These are phyloP conservation scores for Acrocera orbiculus DNA, from an alignment of 2,888 invertebrate genomes.

Conservation along the genomic window DNA sequence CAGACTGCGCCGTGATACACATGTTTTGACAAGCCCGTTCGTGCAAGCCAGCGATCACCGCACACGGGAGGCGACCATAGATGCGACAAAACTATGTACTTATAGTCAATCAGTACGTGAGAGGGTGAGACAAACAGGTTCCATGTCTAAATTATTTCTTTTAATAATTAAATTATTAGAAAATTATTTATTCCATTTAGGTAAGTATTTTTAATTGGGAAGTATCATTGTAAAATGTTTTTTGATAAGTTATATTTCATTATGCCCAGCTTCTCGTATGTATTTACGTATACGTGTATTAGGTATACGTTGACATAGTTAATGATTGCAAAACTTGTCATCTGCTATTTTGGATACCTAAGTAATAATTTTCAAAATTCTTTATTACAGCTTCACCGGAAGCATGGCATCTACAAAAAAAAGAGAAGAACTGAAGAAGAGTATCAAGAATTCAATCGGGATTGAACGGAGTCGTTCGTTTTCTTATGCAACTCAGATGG, in stretches of 20 bases:
- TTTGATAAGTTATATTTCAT: slow-evolving; percentile 1
- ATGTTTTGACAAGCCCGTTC: neutral
- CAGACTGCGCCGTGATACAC: neutral
- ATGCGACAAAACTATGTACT: neutral
- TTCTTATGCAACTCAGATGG: slow-evolving; percentile 1
- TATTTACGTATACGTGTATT: too few relatives aligned
- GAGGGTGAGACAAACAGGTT: slow-evolving; percentile 1
- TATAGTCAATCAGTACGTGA: neutral
- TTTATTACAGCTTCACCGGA: neutral
- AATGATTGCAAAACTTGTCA: neutral
- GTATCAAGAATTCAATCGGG: neutral
- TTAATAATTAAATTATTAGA: slow-evolving; percentile 1
- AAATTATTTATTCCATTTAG: neutral
- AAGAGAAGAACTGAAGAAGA: too few relatives aligned
- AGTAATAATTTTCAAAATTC: neutral
- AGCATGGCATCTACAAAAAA: neutral
- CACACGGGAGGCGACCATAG: neutral
- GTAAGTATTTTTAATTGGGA: neutral
- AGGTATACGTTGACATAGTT: too few relatives aligned
- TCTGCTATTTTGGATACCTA: slow-evolving; percentile 1
- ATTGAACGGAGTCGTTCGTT: neutral
- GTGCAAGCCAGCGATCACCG: neutral
- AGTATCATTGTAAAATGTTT: neutral
- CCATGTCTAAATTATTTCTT: neutral
- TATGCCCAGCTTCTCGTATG: neutral